These are phyloP conservation scores for Macquaria australasica DNA, from an alignment of 2,113 vertebrate genomes.

Conservation along the genomic window DNA sequence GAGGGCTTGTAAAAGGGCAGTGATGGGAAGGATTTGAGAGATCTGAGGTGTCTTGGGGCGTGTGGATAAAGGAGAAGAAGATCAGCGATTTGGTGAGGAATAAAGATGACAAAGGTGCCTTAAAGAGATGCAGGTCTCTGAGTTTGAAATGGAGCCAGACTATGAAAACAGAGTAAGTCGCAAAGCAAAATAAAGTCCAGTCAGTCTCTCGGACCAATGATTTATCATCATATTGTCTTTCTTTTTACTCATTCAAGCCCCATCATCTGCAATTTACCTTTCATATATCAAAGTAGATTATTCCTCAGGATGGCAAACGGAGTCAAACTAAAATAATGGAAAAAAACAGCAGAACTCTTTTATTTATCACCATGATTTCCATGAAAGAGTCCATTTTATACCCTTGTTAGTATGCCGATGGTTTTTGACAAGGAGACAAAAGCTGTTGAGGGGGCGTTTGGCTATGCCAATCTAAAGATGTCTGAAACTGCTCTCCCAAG, in stretches of 20 bases:
- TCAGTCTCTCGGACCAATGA: slow-evolving; percentile 22
- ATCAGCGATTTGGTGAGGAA: slow-evolving; percentile 39
- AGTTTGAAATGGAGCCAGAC: not conserved
- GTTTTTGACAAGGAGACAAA: slow-evolving; percentile 61
- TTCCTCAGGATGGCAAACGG: slow-evolving; percentile 45
- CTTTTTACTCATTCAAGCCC: not conserved
- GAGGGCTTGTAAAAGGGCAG: slow-evolving; percentile 48
- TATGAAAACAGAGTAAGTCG: slow-evolving; percentile 35
- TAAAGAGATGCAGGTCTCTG: slow-evolving; percentile 38
- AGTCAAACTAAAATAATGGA: slow-evolving; percentile 46
- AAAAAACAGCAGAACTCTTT: not conserved
- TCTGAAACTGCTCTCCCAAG: slow-evolving; percentile 62
- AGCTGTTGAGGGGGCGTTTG: slow-evolving; percentile 52
- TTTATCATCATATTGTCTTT: slow-evolving; percentile 10
- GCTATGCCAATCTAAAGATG: slow-evolving; percentile 58
- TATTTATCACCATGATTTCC: slow-evolving; percentile 52
- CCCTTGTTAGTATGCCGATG: slow-evolving; percentile 61
- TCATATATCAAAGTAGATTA: slow-evolving; percentile 4
- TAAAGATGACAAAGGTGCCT: slow-evolving; percentile 51
- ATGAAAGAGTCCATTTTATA: slow-evolving; percentile 34
- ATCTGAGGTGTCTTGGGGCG: slow-evolving; percentile 37
- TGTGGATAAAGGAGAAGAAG: slow-evolving; percentile 43
- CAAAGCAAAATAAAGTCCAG: slow-evolving; percentile 5
- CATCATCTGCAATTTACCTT: slow-evolving; percentile 24
- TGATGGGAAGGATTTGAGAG: slow-evolving; percentile 48